Evolutionary conservation across 2,113 vertebrate species (phyloP), one percentile per base, ranked within the genome.

Genomic region (Electrona antarctica): DNA sequence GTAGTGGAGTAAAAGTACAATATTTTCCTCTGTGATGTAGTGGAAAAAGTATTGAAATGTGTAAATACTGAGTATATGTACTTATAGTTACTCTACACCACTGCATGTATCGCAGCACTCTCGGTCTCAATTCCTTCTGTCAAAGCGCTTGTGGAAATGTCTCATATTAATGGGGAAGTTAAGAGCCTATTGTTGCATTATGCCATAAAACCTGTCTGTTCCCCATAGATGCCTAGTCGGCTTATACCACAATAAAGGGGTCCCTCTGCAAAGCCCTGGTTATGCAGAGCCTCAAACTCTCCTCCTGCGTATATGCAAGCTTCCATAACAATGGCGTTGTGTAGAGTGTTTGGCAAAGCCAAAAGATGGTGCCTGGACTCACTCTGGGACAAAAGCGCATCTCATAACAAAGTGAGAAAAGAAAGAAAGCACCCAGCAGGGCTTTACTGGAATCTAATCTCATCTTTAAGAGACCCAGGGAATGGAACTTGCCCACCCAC

Each of bases 401-500:
- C 68, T 69, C 21, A 21, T 4, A 11, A 62, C 33, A 67, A 60
- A 64, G 14, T 71, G 73, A 81, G 69, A 83, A 78, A 69, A 71
- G 72, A 72, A 82, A 80, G 67, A 51, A 21, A 21, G 21, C 21
- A 56, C 15, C 11, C 21, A 21, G 33, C 21, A 62, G 68, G 69
- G 60, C 67, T 68, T 29, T 45, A 55, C 33, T 73, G 62, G 52
- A 77, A 77, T 77, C 66, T 71, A 65, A 78, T 64, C 66, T 88
- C 87, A 87, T 87, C 76, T 83, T 79, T 71, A 80, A 68, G 76
- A 75, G 77, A 73, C 77, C 70, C 66, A 58, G 77, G 73, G 81
- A 79, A 59, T 87, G 75, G 74, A 84, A 76, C 73, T 80, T 79
- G 78, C 79, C 88, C 86, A 82, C 82, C 85, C 86, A 89, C 72